Evolutionary conservation across 2,888 invertebrate species (phyloP), one percentile per base, ranked within the genome.

Genomic region (Drosophila lacicola): DNA sequence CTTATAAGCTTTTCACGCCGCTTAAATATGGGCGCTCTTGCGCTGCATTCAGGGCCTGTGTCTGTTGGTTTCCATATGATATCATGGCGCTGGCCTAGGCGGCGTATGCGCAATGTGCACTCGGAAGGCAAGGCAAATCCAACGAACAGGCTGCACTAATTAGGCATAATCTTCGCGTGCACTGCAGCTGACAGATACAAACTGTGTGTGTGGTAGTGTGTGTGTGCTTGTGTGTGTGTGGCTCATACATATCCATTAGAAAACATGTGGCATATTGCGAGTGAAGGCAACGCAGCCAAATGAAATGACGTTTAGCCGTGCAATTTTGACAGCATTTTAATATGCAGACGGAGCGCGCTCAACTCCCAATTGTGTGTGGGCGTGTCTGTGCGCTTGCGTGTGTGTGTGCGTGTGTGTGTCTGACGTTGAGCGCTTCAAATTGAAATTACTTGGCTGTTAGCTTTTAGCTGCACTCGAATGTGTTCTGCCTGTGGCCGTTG

Each of bases 221-320:
- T 36, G 44, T 17, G 21, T 13, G 46, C 41, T 45, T 36, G 58
- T 49, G 57, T 69, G 41, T 46, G 39, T 45, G 51, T 36, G 53
- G 19, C 36, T 44, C 34, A 45, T n/a, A 36, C 44, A 37, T 44
- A 44, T 55, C 65, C 33, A 63, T 70, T 57, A 39, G 63, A 25
- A 41, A 56, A 41, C 37, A 61, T 39, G 63, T 56, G 57, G 54
- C 57, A 55, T 44, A 45, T 73, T 41, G 41, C 39, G 46, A 41
- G 63, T 25, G 63, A 46, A 29, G 46, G 73, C 50, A 57, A 39
- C 53, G 50, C 69, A 73, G 74, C 60, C 68, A 82, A 84, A 84
- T 78, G 70, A 82, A 83, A 80, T 85, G 83, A 83, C 83, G 82
- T 79, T 84, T 84, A 82, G 82, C 85, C 62, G 85, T 74, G 78